These are phyloP conservation scores for Cephalotes varians DNA, from an alignment of 2,888 invertebrate species.

Conservation along the genomic window DNA sequence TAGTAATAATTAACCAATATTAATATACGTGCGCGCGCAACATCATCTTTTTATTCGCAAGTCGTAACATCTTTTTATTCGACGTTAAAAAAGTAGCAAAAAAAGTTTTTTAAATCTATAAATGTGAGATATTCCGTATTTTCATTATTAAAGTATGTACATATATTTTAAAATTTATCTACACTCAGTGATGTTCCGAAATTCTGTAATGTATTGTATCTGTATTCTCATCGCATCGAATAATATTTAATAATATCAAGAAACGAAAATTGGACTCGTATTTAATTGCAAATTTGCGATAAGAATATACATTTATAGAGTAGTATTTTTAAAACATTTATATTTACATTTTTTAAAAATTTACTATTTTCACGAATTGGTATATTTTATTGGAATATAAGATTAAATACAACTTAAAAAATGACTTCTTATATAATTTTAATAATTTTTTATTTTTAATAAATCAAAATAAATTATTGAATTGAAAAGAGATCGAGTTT, in stretches of 20 bases:
- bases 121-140: background rate
- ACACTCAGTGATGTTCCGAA: background rate
- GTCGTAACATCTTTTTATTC: background rate
- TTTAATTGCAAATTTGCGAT: slow-evolving; percentile 7
- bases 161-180: background rate
- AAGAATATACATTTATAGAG: background rate
- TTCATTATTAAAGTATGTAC: background rate
- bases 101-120: background rate
- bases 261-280: background rate
- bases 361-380: background rate
- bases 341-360: background rate
- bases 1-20: background rate
- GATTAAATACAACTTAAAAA: background rate
- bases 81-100: background rate
- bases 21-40: background rate
- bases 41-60: background rate
- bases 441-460: slow-evolving; percentile 15
- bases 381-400: background rate
- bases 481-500: background rate
- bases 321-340: too few species aligned
- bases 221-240: slow-evolving; percentile 1
- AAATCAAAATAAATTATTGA: slow-evolving; percentile 6
- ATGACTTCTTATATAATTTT: background rate
- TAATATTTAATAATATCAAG: background rate
- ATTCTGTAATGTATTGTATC: slow-evolving; percentile 5